Evolutionary conservation across 2,113 vertebrate genomes (phyloP).

Genomic region (Plecturocebus donacophilus): DNA sequence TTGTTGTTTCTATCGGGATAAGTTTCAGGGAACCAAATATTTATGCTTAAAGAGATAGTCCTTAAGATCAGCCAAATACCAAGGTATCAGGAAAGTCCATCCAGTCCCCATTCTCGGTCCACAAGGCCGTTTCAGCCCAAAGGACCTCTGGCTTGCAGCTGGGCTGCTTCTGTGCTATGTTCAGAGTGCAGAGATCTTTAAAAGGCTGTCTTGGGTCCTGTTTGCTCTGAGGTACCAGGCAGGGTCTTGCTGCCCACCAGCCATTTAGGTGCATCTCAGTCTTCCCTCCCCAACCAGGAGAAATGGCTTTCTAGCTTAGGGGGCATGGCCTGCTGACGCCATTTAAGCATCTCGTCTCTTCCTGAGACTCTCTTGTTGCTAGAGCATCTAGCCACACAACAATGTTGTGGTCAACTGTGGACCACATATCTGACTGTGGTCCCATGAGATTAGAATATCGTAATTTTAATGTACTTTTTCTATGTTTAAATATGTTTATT

Average conservation of each 20-base stretch:
- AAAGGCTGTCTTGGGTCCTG: not conserved
- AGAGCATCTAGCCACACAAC: not conserved
- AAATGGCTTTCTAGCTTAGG: not conserved
- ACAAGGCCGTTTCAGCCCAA: not conserved
- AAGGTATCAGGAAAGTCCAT: not conserved
- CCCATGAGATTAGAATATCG: not conserved
- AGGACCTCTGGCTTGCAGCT: not conserved
- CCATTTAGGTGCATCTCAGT: not conserved
- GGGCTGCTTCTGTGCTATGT: not conserved
- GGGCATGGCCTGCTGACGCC: not conserved
- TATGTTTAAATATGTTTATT: not conserved
- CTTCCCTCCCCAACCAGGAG: not conserved
- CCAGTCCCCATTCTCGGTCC: not conserved
- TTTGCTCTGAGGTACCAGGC: not conserved
- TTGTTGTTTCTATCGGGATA: not conserved
- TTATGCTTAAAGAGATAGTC: not conserved
- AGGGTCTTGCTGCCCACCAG: not conserved
- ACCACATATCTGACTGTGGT: not conserved
- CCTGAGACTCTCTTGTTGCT: not conserved
- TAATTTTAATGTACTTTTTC: not conserved
- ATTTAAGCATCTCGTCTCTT: not conserved
- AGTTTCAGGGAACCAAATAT: conserved; percentile 8
- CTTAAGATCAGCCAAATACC: not conserved
- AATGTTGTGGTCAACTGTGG: not conserved
- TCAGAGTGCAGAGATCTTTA: not conserved